A percentile compares a stretch with the other conserved stretches of the same genome.
phyloP scores from a whole-genome alignment of 2,113 vertebrate species.

The Sturnira hondurensis region DNA sequence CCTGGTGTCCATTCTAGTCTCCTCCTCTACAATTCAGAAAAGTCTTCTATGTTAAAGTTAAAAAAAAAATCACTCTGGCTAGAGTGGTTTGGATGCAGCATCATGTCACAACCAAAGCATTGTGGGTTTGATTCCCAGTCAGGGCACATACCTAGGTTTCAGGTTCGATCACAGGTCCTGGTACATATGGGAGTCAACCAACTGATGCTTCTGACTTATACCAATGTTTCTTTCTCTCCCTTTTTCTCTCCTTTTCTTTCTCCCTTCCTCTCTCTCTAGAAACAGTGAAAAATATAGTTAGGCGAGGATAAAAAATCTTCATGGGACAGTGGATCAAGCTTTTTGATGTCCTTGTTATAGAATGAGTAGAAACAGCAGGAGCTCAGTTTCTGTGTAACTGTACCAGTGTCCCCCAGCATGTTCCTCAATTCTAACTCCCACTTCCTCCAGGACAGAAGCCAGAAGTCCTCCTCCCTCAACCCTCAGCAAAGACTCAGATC shows the following conservation, averaged over 20 bases:
- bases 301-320: not conserved
- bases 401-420: not conserved
- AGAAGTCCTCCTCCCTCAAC: not conserved
- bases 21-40: not conserved
- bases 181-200: too few relatives aligned
- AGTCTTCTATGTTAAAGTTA: not conserved
- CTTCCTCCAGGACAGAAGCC: not conserved
- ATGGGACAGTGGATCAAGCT: not conserved
- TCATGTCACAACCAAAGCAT: too few relatives aligned
- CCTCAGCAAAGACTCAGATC: not conserved
- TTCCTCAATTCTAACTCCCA: not conserved
- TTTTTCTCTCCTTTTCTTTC: too few relatives aligned
- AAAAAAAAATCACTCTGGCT: not conserved
- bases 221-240: too few relatives aligned
- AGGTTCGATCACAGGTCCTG: too few relatives aligned
- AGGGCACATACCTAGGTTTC: too few relatives aligned
- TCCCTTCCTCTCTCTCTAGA: too few relatives aligned
- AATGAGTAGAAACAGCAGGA: not conserved
- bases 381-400: not conserved
- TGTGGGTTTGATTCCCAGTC: too few relatives aligned
- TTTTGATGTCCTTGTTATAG: not conserved
- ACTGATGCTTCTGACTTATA: too few relatives aligned
- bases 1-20: not conserved
- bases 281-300: too few relatives aligned
- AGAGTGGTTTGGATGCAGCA: too few relatives aligned